Evolutionary conservation across 2,888 invertebrate genomes (phyloP), one percentile per base, ranked within the genome.

Genomic region (Drosophila acutilabella): DNA sequence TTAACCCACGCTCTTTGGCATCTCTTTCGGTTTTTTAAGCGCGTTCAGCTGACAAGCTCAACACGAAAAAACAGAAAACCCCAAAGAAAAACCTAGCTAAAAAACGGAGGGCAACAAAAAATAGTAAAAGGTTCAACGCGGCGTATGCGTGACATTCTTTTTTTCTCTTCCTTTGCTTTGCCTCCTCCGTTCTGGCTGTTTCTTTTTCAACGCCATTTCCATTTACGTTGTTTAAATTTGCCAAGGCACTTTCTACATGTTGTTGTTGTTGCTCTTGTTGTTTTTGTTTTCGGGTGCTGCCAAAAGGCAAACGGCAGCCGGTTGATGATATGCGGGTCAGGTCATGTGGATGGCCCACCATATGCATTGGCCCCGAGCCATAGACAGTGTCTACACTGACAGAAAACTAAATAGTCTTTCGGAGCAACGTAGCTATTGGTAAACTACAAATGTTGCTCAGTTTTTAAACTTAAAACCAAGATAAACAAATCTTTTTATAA

Each of bases 151-250:
- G 78, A 76, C 57, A 74, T 74, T 73, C 76, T 71, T 74, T 68
- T 30, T 30, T 30, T 8, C 30, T 6, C 2, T 30, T 30, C 8
- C 44, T 26, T 71, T 23, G 52, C 56, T 11, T 45, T 50, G 18
- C 13, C 14, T 51, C 8, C 36, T 36, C 4, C 13, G 11, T 36
- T 36, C 4, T 8, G 4, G 4, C 36, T 36, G 13, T 60, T 48
- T 4, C 42, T 33, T 54, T 64, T 60, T 42, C 71, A 74, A 66
- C 82, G 64, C 78, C 89, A 71, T 73, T 89, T 78, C 88, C 89
- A 80, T 88, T 89, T 75, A 71, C 75, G 83, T 83, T 87, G 78
- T 87, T 84, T 87, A 89, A 89, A 78, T 83, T 85, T 74, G 66
- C 70, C 74, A 81, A 80, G 58, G 61, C 71, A 57, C 66, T 56